Percentiles rank a stretch among this genome's conserved stretches.
These are phyloP conservation scores for Strigops habroptila DNA, from an alignment of 2,113 vertebrate genomes.

Conservation along the genomic window DNA sequence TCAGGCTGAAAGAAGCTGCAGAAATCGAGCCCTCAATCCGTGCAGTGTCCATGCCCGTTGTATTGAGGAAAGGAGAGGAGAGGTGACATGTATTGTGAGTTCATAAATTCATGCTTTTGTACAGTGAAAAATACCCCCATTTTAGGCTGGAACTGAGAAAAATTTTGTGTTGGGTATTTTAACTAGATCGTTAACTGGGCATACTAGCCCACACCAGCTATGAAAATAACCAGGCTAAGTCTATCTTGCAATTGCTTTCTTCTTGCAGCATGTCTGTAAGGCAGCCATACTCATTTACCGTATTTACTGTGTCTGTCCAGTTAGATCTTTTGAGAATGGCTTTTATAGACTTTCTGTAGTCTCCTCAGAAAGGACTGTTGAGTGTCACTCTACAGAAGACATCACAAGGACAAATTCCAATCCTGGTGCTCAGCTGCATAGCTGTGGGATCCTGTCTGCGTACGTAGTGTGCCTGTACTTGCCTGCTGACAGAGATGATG, in stretches of 20 bases:
- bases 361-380: not conserved
- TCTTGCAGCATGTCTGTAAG: not conserved
- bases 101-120: not conserved
- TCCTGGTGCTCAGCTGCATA: not conserved
- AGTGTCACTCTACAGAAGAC: not conserved
- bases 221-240: not conserved
- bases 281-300: not conserved
- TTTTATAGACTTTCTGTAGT: not conserved
- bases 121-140: not conserved
- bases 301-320: not conserved
- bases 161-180: not conserved
- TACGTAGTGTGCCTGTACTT: not conserved
- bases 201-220: not conserved
- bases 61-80: constrained; percentile 84
- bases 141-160: not conserved
- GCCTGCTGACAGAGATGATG: not conserved
- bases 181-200: not conserved
- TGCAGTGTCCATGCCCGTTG: constrained; percentile 87
- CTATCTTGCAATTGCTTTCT: not conserved
- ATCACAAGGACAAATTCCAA: not conserved
- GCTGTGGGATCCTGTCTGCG: not conserved
- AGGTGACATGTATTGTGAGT: constrained; percentile 86
- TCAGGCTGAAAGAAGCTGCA: constrained; percentile 78
- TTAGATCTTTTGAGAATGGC: not conserved
- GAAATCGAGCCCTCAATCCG: constrained; percentile 81